phyloP scores from a whole-genome alignment of 2,888 invertebrate genomes.

The Ectemnius lituratus region DNA sequence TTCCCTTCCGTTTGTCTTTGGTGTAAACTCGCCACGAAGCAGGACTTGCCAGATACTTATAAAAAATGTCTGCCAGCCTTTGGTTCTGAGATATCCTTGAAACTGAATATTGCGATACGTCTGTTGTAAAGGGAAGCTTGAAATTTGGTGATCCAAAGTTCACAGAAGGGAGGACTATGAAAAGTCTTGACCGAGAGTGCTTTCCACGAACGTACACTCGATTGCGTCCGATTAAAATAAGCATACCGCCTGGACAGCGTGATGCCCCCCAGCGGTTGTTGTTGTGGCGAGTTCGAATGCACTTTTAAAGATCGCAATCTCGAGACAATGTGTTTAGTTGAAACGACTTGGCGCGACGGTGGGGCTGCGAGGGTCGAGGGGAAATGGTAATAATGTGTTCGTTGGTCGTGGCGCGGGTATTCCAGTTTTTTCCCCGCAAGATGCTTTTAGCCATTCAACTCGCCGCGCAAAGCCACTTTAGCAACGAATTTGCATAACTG shows the following conservation, averaged over 20 bases:
- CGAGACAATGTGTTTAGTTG: constrained; percentile 35
- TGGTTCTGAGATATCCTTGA: no score
- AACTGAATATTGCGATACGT: no score
- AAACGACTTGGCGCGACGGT: constrained; percentile 19
- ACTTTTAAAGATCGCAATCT: constrained; percentile 39
- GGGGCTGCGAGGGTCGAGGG: background rate
- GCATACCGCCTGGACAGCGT: constrained; percentile 19
- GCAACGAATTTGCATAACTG: constrained; percentile 48
- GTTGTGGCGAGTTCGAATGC: constrained; percentile 23
- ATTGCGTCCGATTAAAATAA: constrained; percentile 34
- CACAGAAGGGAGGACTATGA: no score
- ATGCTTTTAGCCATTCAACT: constrained; percentile 42
- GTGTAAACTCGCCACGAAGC: no score
- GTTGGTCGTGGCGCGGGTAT: background rate
- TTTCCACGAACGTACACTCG: constrained; percentile 13
- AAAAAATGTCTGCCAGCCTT: no score
- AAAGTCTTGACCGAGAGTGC: background rate
- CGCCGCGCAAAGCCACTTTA: constrained; percentile 37
- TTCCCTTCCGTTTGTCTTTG: no score
- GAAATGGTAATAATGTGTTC: constrained; percentile 36
- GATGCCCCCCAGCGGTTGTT: constrained; percentile 14
- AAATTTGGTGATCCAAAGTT: no score
- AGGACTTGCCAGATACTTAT: no score
- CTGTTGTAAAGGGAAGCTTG: no score
- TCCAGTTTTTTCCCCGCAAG: background rate